Conservation (phyloP, 1,140 invertebrate species). For the Oreohelix idahoensis region DNA sequence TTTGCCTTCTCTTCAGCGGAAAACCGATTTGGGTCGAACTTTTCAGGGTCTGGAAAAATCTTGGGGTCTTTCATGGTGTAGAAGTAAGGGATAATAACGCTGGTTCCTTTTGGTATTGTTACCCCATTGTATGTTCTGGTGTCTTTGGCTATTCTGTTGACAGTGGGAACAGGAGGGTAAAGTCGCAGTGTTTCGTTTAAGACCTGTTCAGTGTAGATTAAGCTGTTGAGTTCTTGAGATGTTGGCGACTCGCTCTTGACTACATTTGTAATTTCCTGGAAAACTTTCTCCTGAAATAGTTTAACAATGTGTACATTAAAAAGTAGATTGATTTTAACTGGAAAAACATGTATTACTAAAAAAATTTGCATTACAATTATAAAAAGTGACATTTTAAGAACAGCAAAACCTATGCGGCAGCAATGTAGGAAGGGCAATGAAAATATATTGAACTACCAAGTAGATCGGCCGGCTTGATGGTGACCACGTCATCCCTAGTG, state of each 20-base stretch:
- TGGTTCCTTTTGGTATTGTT: conserved; percentile 15
- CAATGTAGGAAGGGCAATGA: no score
- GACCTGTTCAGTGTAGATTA: not conserved
- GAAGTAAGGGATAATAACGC: not conserved
- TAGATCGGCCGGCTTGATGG: no score
- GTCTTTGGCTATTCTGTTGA: not conserved
- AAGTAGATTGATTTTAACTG: no score
- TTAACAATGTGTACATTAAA: no score
- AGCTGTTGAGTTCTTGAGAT: not conserved
- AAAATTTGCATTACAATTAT: no score
- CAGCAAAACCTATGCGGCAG: no score
- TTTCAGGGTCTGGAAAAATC: conserved; percentile 20
- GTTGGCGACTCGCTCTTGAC: not conserved
- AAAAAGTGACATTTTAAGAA: no score
- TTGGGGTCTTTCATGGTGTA: not conserved
- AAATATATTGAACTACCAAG: no score
- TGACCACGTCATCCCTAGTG: no score
- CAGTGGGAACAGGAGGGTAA: not conserved
- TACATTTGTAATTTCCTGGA: conserved; percentile 7
- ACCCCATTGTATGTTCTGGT: conserved; percentile 12
- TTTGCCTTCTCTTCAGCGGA: conserved; percentile 51
- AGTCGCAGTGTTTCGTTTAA: not conserved
- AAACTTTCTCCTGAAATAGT: conserved; percentile 5
- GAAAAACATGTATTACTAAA: no score
- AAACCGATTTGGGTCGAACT: conserved; percentile 50